Evolutionary conservation across 2,797 vertebrate genomes (phyloP).

Genomic region (Anomalospiza imberbis): DNA sequence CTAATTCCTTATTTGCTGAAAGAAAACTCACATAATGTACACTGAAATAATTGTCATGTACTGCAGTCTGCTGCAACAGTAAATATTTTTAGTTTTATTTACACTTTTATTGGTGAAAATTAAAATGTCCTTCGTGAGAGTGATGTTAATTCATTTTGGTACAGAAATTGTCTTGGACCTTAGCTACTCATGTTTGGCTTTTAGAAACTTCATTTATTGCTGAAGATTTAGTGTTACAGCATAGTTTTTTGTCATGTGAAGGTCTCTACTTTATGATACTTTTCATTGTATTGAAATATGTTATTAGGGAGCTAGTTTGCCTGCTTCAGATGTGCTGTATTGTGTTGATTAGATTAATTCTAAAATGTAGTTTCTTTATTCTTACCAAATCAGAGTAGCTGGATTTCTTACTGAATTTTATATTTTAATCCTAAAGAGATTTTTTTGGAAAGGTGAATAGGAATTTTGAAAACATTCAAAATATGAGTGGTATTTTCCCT

Average conservation of each 20-base stretch:
- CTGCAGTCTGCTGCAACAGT: neutral
- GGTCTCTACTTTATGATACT: neutral
- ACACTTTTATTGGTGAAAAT: neutral
- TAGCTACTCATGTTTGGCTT: neutral
- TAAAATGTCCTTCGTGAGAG: neutral
- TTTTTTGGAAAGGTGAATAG: neutral
- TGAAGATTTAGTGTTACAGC: neutral
- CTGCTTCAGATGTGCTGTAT: neutral
- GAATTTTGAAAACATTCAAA: neutral
- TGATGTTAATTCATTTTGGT: neutral
- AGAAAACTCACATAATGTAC: neutral
- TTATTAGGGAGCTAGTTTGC: neutral
- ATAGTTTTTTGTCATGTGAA: neutral
- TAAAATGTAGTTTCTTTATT: neutral
- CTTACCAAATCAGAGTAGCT: neutral
- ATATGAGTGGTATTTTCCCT: neutral
- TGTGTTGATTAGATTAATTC: neutral
- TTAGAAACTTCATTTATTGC: neutral
- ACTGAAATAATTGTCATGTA: neutral
- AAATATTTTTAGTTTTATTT: neutral
- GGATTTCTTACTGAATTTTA: neutral
- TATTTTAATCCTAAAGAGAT: neutral
- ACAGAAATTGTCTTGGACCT: neutral
- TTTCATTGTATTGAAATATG: neutral
- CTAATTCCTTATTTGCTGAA: neutral